phyloP scores from a whole-genome alignment of 1,140 invertebrate species.

The Meloidogyne floridensis region DNA sequence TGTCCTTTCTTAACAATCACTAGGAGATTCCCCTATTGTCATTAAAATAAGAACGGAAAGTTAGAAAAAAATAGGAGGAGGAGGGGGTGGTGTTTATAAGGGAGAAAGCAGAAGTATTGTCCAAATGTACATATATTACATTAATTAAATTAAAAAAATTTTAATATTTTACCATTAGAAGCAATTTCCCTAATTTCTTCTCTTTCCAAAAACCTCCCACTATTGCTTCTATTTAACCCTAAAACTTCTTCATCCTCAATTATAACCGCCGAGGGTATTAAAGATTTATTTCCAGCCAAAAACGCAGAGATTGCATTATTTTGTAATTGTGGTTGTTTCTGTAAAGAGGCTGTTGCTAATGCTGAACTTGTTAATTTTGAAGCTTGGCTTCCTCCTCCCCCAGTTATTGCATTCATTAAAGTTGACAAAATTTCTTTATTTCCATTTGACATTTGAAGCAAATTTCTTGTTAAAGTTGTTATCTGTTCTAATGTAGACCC shows the following conservation, averaged over 20 bases:
- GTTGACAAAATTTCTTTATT: conserved; percentile 32
- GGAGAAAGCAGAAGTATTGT: too few relatives aligned
- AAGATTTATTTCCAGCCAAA: neutral
- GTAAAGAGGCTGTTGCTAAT: conserved; percentile 15
- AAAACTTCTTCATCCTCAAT: conserved; percentile 29
- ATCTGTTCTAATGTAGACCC: conserved; percentile 56
- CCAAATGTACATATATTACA: too few relatives aligned
- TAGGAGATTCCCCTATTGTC: too few relatives aligned
- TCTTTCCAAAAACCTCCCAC: conserved; percentile 5
- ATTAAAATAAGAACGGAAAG: too few relatives aligned
- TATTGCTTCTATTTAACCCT: conserved; percentile 13
- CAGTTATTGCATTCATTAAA: conserved; percentile 49
- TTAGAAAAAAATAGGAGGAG: too few relatives aligned
- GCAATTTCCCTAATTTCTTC: neutral
- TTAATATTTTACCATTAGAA: conserved; percentile 14
- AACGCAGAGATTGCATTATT: neutral
- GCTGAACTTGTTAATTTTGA: conserved; percentile 59
- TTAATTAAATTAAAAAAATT: neutral
- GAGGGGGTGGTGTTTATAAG: too few relatives aligned
- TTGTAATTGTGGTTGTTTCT: neutral
- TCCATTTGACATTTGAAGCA: conserved; percentile 45
- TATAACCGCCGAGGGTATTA: conserved; percentile 6
- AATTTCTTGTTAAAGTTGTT: conserved; percentile 55
- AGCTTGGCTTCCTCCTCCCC: conserved; percentile 19
- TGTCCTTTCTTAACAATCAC: too few relatives aligned